Conservation (phyloP, 2,113 vertebrate genomes). For the Tragelaphus scriptus region DNA sequence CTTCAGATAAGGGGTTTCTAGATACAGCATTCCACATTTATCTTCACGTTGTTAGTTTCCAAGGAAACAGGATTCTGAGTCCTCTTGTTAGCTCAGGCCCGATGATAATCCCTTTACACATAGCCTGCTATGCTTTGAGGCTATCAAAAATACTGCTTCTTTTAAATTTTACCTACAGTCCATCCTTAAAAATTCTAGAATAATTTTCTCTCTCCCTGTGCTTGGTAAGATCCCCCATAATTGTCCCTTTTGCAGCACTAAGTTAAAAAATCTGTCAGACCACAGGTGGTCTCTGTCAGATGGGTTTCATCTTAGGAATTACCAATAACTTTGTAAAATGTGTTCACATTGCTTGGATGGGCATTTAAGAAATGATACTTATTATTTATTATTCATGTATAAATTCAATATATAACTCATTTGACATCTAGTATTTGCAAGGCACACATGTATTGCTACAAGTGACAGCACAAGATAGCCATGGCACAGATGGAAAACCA, state of each 20-base stretch:
- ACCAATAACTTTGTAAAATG: background rate
- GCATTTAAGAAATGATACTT: background rate
- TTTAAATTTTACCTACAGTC: conserved; percentile 10
- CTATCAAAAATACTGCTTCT: conserved; percentile 12
- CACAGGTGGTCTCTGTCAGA: background rate
- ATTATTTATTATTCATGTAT: background rate
- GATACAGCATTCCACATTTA: conserved; percentile 47
- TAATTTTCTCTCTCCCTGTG: background rate
- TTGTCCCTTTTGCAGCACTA: background rate
- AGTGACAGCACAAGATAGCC: background rate
- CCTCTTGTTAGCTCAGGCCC: conserved; percentile 13
- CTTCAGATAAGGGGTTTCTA: conserved; percentile 60
- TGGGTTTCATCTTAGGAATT: background rate
- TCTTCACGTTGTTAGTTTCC: conserved; percentile 51
- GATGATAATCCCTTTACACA: conserved; percentile 57
- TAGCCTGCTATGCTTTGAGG: background rate
- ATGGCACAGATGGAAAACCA: background rate
- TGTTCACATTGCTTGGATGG: background rate
- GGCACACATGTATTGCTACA: background rate
- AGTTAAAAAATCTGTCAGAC: background rate
- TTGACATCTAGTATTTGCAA: background rate
- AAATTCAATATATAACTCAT: background rate
- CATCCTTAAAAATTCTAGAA: conserved; percentile 6
- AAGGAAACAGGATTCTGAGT: conserved; percentile 59
- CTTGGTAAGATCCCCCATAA: background rate